phyloP scores from a whole-genome alignment of 92 coral and sea anemone genomes.

The Porites evermanni region DNA sequence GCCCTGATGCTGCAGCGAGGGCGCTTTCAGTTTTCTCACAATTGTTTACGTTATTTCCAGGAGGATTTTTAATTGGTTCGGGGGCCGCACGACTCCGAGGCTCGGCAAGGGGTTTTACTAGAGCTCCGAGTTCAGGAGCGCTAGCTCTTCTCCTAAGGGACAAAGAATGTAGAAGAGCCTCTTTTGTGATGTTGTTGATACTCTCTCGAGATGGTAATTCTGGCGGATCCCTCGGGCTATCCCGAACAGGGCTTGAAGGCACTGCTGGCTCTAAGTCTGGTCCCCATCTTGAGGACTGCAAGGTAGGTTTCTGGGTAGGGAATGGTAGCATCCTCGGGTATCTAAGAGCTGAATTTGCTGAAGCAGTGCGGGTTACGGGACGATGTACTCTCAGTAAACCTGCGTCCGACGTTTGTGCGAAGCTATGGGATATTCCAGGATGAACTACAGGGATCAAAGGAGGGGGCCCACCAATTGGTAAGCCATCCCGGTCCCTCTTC shows the following conservation, averaged over 20 bases:
- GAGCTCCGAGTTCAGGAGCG: slow-evolving; percentile 79
- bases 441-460: slow-evolving; percentile 47
- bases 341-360: slow-evolving; percentile 42
- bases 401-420: neutral
- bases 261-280: neutral
- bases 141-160: slow-evolving; percentile 83
- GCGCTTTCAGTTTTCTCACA: slow-evolving; percentile 2
- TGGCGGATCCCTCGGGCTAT: slow-evolving; percentile 4
- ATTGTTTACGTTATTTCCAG: neutral
- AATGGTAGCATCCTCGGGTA: slow-evolving; percentile 1
- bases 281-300: slow-evolving; percentile 9
- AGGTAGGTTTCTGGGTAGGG: neutral
- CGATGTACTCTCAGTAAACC: slow-evolving; percentile 17
- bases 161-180: slow-evolving; percentile 85
- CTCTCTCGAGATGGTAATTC: slow-evolving; percentile 56
- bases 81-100: slow-evolving; percentile 10
- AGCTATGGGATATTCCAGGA: neutral
- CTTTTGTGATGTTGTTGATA: slow-evolving; percentile 86
- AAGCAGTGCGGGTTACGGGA: slow-evolving; percentile 34
- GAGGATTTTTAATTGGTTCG: slow-evolving; percentile 1
- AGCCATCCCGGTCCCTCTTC: slow-evolving; percentile 9
- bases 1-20: slow-evolving; percentile 12
- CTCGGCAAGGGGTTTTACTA: slow-evolving; percentile 15
- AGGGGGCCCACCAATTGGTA: slow-evolving; percentile 37
- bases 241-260: slow-evolving; percentile 28